A percentile compares a stretch with the other conserved stretches of the same genome.
Conservation (phyloP, 2,797 vertebrate genomes). For the Xyrichtys novacula region DNA sequence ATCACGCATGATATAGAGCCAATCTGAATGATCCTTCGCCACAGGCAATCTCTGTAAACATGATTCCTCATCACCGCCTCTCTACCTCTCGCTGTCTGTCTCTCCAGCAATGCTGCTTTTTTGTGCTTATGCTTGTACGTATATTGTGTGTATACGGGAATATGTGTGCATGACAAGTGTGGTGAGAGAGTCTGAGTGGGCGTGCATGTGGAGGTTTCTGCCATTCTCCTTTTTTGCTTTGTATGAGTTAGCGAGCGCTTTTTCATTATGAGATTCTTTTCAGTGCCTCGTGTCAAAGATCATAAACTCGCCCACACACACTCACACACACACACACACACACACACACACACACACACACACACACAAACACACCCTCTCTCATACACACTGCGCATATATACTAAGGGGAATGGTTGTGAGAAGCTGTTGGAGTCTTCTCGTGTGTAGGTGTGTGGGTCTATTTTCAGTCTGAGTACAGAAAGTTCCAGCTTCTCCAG, state of each 20-base stretch:
- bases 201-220: conserved; percentile 44
- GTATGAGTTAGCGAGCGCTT: conserved; percentile 43
- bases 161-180: conserved; percentile 11
- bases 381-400: conserved; percentile 8
- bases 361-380: neutral
- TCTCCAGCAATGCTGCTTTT: conserved; percentile 20
- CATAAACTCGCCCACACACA: conserved; percentile 41
- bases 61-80: conserved; percentile 21
- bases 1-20: conserved; percentile 25
- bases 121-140: conserved; percentile 11
- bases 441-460: conserved; percentile 47
- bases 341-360: conserved; percentile 4
- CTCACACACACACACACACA: conserved; percentile 17
- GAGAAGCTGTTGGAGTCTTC: conserved; percentile 33
- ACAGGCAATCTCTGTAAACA: conserved; percentile 46
- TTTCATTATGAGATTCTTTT: conserved; percentile 66
- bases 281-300: conserved; percentile 66
- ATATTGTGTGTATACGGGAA: conserved; percentile 3
- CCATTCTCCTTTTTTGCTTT: conserved; percentile 37
- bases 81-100: conserved; percentile 23
- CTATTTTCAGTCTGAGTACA: conserved; percentile 41
- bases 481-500: conserved; percentile 37
- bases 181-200: conserved; percentile 35
- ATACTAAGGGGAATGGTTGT: conserved; percentile 30
- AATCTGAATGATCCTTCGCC: conserved; percentile 53